Percentiles rank a stretch among this genome's conserved stretches.
Evolutionary conservation across 2,113 vertebrate species (phyloP).

Genomic region (Proterorhinus semilunaris): DNA sequence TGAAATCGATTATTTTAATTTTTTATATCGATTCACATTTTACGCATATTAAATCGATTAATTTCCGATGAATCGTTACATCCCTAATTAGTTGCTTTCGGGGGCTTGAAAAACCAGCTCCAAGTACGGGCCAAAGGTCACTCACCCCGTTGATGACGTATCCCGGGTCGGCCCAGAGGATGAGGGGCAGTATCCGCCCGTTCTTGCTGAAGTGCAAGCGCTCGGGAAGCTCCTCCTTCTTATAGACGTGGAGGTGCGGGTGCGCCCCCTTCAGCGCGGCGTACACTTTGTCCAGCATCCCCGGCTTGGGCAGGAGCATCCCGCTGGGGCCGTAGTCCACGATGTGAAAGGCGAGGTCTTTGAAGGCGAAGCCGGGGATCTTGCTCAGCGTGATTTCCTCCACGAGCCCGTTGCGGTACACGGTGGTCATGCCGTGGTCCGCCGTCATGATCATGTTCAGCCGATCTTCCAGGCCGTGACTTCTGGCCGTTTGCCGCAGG

Average conservation of each 20-base stretch:
- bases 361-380: slow-evolving; percentile 79
- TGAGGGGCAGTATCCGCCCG: slow-evolving; percentile 79
- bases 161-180: slow-evolving; percentile 82
- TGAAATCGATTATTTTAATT: no score
- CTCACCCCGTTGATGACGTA: slow-evolving; percentile 91
- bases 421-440: slow-evolving; percentile 86
- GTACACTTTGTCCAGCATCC: slow-evolving; percentile 83
- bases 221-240: slow-evolving; percentile 82
- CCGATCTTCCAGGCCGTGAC: slow-evolving; percentile 46
- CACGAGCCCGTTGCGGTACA: slow-evolving; percentile 56
- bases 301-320: slow-evolving; percentile 85
- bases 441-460: slow-evolving; percentile 88
- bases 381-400: slow-evolving; percentile 74
- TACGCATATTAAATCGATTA: no score
- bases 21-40: no score
- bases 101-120: no score
- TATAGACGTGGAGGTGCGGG: slow-evolving; percentile 84
- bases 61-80: no score
- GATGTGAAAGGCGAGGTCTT: slow-evolving; percentile 83
- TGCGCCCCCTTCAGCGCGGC: slow-evolving; percentile 77
- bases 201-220: slow-evolving; percentile 78
- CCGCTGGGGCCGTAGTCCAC: slow-evolving; percentile 85
- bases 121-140: not conserved
- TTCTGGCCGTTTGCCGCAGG: slow-evolving; percentile 66
- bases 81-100: no score